These are phyloP conservation scores for Pangasius djambal DNA, from an alignment of 2,797 vertebrate species.

Conservation along the genomic window DNA sequence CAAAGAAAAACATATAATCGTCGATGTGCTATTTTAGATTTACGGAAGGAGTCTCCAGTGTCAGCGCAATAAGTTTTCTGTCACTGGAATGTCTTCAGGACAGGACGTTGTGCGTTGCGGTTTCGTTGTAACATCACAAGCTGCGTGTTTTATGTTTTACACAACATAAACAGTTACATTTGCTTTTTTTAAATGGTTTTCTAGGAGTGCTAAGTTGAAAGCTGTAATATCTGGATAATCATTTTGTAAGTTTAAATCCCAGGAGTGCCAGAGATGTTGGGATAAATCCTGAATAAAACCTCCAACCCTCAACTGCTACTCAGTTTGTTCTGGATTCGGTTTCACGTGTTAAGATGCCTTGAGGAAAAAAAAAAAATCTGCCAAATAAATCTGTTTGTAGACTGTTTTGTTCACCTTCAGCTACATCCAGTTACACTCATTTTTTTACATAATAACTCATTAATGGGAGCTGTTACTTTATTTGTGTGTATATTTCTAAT, in stretches of 20 bases:
- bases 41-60: neutral
- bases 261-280: neutral
- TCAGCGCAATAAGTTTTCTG: neutral
- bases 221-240: neutral
- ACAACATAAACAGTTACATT: neutral
- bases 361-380: neutral
- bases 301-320: neutral
- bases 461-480: constrained; percentile 37
- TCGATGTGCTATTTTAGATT: neutral
- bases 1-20: neutral
- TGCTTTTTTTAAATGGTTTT: neutral
- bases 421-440: neutral
- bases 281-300: neutral
- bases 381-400: neutral
- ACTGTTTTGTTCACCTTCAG: neutral
- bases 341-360: neutral
- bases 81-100: neutral
- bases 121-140: neutral
- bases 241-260: neutral
- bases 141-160: neutral
- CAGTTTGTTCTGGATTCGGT: neutral
- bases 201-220: neutral
- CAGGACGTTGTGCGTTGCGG: neutral
- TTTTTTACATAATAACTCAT: neutral
- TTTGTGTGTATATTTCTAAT: neutral